Percentiles rank a stretch among this genome's conserved stretches.
phyloP scores from a whole-genome alignment of 1,140 invertebrate genomes.

The Drosophila teissieri region DNA sequence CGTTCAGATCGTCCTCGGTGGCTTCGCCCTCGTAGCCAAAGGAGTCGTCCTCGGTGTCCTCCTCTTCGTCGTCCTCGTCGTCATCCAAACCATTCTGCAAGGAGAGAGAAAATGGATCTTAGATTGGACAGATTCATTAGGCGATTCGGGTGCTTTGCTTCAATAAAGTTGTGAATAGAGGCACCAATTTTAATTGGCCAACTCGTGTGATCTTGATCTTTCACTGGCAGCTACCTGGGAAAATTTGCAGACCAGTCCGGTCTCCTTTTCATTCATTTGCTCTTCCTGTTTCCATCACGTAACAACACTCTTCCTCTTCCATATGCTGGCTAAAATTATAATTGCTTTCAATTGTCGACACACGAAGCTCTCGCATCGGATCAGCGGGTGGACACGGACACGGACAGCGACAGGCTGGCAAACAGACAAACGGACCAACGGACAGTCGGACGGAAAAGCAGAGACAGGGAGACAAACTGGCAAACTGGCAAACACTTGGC shows the following conservation, averaged over 20 bases:
- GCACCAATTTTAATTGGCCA: slow-evolving; percentile 36
- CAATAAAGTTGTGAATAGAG: slow-evolving; percentile 29
- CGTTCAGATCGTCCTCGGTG: slow-evolving; percentile 81
- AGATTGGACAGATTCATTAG: background rate
- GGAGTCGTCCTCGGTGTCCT: slow-evolving; percentile 73
- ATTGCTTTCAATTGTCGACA: slow-evolving; percentile 73
- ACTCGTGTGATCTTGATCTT: slow-evolving; percentile 39
- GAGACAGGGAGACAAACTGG: slow-evolving; percentile 27
- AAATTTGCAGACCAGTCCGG: slow-evolving; percentile 24
- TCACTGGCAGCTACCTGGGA: slow-evolving; percentile 5
- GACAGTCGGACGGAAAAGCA: slow-evolving; percentile 24
- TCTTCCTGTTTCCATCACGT: slow-evolving; percentile 51
- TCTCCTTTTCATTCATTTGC: slow-evolving; percentile 10
- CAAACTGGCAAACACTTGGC: slow-evolving; percentile 55
- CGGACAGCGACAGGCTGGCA: slow-evolving; percentile 36
- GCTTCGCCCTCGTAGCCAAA: slow-evolving; percentile 74
- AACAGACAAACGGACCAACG: slow-evolving; percentile 29
- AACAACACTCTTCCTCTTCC: slow-evolving; percentile 40
- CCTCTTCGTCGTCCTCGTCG: slow-evolving; percentile 60
- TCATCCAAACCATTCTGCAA: slow-evolving; percentile 71
- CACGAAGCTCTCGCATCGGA: slow-evolving; percentile 39
- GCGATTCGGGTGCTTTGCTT: background rate
- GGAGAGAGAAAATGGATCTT: background rate
- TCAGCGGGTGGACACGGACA: slow-evolving; percentile 49
- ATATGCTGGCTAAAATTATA: slow-evolving; percentile 57